Percentiles rank a stretch among this genome's conserved stretches.
These are phyloP conservation scores for Agapostemon virescens DNA, from an alignment of 2,888 invertebrate genomes.

Conservation along the genomic window DNA sequence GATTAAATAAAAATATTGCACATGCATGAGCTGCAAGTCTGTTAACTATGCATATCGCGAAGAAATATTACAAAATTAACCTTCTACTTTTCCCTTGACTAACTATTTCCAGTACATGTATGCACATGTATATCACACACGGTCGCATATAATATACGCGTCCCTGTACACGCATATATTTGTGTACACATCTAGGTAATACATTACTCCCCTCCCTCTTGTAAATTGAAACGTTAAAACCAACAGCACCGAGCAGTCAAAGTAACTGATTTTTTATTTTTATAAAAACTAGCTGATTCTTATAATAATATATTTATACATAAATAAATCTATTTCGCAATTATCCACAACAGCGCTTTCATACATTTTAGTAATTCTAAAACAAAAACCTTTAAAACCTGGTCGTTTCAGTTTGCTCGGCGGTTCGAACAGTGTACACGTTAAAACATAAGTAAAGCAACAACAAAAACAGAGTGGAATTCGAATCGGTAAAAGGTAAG, in stretches of 20 bases:
- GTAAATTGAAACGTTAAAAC: neutral
- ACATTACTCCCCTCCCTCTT: neutral
- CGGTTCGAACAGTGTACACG: neutral
- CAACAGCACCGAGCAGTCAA: neutral
- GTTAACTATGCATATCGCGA: neutral
- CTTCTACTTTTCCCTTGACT: conserved; percentile 3
- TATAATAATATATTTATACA: neutral
- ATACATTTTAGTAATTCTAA: neutral
- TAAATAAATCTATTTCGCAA: neutral
- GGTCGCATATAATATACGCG: neutral
- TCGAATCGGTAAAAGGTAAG: neutral
- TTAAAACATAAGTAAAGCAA: neutral
- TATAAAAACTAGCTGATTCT: neutral
- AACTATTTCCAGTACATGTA: neutral
- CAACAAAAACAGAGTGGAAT: neutral
- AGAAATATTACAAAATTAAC: conserved; percentile 22
- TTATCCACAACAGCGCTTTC: neutral
- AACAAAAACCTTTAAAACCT: neutral
- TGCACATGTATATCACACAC: neutral
- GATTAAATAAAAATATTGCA: neutral
- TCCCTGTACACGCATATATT: neutral
- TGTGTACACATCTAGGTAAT: neutral
- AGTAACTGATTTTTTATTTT: neutral
- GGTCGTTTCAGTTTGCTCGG: neutral
- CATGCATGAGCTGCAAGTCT: neutral